Evolutionary conservation across 2,797 vertebrate species (phyloP).

Genomic region (Poeciliopsis presidionis): DNA sequence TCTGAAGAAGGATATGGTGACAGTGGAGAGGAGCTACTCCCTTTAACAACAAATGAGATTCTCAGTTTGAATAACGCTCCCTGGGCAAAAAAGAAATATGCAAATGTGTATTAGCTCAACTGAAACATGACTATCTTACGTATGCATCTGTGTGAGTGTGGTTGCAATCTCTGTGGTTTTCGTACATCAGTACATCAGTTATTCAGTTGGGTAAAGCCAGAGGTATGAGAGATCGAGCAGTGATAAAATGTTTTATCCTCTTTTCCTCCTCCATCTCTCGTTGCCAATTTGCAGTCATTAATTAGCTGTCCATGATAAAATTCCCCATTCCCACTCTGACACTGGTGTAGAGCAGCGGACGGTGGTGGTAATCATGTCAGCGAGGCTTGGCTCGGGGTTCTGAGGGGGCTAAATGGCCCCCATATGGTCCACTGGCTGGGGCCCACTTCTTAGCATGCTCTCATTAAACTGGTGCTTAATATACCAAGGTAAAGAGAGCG

Average conservation of each 20-base stretch:
- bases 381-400: constrained; percentile 92
- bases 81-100: neutral
- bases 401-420: constrained; percentile 94
- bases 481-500: constrained; percentile 63
- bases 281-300: constrained; percentile 74
- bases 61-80: neutral
- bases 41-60: neutral
- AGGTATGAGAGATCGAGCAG: constrained; percentile 48
- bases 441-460: constrained; percentile 90
- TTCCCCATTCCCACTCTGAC: constrained; percentile 78
- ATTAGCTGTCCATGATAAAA: constrained; percentile 73
- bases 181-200: constrained; percentile 18
- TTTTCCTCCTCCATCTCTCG: constrained; percentile 50
- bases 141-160: neutral
- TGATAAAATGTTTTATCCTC: constrained; percentile 47
- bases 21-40: neutral
- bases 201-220: constrained; percentile 37
- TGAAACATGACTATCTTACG: neutral
- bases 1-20: neutral
- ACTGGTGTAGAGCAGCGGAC: constrained; percentile 87
- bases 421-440: constrained; percentile 95
- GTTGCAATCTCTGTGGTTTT: neutral
- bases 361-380: constrained; percentile 92
- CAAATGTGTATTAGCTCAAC: neutral
- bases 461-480: constrained; percentile 90